Base-by-base conservation (phyloP, 2,113 vertebrate species). In the Excalfactoria chinensis region DNA sequence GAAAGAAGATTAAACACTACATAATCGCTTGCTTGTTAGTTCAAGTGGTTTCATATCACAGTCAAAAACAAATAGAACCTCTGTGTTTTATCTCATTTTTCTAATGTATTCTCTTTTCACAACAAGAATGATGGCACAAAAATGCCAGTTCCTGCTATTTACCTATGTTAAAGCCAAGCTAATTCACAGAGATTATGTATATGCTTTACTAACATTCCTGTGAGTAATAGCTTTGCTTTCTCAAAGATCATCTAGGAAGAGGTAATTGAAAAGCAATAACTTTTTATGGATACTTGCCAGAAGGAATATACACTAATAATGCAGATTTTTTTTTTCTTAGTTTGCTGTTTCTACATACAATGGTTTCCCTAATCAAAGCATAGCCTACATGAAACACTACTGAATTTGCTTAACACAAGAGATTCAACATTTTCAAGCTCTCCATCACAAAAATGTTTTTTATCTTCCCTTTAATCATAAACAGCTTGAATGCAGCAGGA, bases 281-380 rank as follows among this genome's bases (percentile, higher is more conserved):
- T 59, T 91, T 75, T 69, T 69, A 77, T 55, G 67, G 56, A 82
- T 91, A 19, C 48, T 85, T 74, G 9, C 76, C 70, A 90, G 35
- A 67, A 92, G 55, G 60, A 86, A 81, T 5, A 25, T 32, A 70
- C 8, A 37, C 35, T 55, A 87, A 87, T 34, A 83, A 53, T 25
- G 30, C 28, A 73, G 5, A 13, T 1, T 17, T 70, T 74, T 89
- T 89, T 55, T 79, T 69, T 10, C 58, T 86, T 26, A 46, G 20
- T 13, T 86, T 62, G 7, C 56, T 76, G 15, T 28, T 84, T 21
- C 40, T 92, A 95, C 17, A 0, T 79, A 62, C 20, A 64, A 16
- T 25, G 91, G 75, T 95, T 97, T 94, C 43, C 30, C 30, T 88
- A 89, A 89, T 82, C 79, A 93, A 93, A 94, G 34, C 5, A 2